Conservation (phyloP, 2,888 invertebrate genomes). For the Mycalesis mineus region DNA sequence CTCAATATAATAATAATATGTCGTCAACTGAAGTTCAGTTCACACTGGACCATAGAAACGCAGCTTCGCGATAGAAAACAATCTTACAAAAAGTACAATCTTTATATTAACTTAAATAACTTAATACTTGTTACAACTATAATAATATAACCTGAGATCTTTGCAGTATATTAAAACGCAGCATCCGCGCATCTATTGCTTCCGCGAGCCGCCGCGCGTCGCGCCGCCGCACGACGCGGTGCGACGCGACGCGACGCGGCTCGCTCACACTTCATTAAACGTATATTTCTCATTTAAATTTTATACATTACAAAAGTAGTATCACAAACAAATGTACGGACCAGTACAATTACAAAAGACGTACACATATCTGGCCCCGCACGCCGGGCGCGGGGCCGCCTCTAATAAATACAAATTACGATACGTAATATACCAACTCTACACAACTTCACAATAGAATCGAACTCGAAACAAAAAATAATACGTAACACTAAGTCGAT, state of each 20-base stretch:
- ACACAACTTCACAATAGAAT: constrained; percentile 75
- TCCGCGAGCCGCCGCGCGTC: constrained; percentile 30
- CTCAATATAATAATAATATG: constrained; percentile 41
- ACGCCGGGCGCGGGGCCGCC: constrained; percentile 56
- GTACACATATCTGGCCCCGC: constrained; percentile 59
- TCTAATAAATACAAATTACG: constrained; percentile 72
- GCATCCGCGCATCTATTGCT: constrained; percentile 44
- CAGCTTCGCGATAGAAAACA: constrained; percentile 61
- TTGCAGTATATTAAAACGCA: constrained; percentile 54
- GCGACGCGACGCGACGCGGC: constrained; percentile 56
- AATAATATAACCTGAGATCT: constrained; percentile 77
- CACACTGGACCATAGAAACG: constrained; percentile 57
- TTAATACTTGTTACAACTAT: constrained; percentile 77
- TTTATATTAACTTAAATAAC: constrained; percentile 78
- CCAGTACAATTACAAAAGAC: constrained; percentile 75
- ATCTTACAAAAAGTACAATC: constrained; percentile 73
- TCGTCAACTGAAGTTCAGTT: constrained; percentile 51
- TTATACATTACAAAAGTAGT: constrained; percentile 79
- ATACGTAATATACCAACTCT: constrained; percentile 70
- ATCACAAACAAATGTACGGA: constrained; percentile 80
- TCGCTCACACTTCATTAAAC: constrained; percentile 63
- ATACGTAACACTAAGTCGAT: constrained; percentile 72
- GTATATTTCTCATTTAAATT: constrained; percentile 70
- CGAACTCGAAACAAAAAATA: constrained; percentile 73
- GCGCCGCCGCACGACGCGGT: constrained; percentile 37